phyloP scores from a whole-genome alignment of 1,140 invertebrate species.

The Drosophila dunni region DNA sequence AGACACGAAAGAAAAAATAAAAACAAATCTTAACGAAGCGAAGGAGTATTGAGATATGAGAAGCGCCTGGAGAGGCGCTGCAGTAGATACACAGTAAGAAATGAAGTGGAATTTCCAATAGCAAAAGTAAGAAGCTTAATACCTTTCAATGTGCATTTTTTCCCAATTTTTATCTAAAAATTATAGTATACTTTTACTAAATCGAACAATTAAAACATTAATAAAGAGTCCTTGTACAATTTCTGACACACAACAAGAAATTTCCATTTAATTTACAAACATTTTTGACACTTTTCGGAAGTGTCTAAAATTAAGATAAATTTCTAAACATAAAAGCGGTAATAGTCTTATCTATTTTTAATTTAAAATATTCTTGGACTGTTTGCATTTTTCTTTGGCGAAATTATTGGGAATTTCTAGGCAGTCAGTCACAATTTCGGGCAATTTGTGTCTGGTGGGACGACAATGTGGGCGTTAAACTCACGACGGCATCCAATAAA shows the following conservation, averaged over 20 bases:
- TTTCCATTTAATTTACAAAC: slow-evolving; percentile 27
- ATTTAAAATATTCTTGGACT: not conserved
- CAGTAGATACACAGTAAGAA: not conserved
- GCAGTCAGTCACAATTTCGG: not conserved
- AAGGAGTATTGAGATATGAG: slow-evolving; percentile 11
- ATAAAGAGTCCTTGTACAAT: not conserved
- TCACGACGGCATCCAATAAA: slow-evolving; percentile 18
- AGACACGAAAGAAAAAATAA: slow-evolving; percentile 4
- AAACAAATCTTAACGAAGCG: not conserved
- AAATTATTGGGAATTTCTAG: slow-evolving; percentile 6
- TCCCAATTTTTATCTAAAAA: not conserved
- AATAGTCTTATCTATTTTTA: not conserved
- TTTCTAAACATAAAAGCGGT: not conserved
- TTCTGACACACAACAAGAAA: slow-evolving; percentile 26
- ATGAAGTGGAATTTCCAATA: not conserved
- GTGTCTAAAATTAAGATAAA: slow-evolving; percentile 14
- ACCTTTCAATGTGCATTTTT: not conserved
- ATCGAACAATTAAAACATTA: not conserved
- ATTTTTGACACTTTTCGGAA: slow-evolving; percentile 34
- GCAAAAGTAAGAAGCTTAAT: not conserved
- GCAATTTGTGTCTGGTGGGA: not conserved
- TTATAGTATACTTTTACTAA: too few relatives aligned
- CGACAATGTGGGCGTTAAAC: slow-evolving; percentile 17
- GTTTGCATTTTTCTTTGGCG: not conserved
- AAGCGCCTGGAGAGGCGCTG: slow-evolving; percentile 17